phyloP scores from a whole-genome alignment of 2,888 invertebrate genomes.

The Balanococcus diminutus region DNA sequence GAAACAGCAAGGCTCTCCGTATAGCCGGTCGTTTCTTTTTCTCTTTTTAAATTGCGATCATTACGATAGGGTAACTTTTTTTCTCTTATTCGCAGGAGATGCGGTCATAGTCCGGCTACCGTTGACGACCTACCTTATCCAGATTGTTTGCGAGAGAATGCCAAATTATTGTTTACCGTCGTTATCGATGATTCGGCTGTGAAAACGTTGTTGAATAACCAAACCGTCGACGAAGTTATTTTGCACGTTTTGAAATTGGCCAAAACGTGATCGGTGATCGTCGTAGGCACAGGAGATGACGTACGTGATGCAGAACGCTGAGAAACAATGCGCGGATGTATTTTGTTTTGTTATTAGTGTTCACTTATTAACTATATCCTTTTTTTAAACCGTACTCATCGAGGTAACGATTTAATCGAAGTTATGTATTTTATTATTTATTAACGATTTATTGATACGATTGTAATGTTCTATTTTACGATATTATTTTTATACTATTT shows the following conservation, averaged over 20 bases:
- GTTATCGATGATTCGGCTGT: slow-evolving; percentile 83
- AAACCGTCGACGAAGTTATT: slow-evolving; percentile 87
- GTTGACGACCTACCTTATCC: slow-evolving; percentile 67
- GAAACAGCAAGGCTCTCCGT: too few relatives aligned
- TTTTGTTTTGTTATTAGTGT: neutral
- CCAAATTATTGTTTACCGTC: slow-evolving; percentile 81
- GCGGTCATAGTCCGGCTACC: slow-evolving; percentile 73
- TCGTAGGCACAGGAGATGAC: neutral
- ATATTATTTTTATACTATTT: neutral
- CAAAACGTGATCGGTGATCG: slow-evolving; percentile 60
- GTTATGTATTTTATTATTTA: neutral
- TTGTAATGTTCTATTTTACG: neutral
- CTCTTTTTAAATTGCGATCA: too few relatives aligned
- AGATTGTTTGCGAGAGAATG: slow-evolving; percentile 79
- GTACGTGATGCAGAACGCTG: neutral
- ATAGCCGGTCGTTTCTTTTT: neutral
- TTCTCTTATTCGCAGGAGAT: slow-evolving; percentile 66
- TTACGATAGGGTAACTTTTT: neutral
- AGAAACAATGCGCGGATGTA: neutral
- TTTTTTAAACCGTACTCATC: neutral
- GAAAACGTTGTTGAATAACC: slow-evolving; percentile 79
- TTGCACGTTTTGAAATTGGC: slow-evolving; percentile 75
- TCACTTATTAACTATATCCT: slow-evolving; percentile 7
- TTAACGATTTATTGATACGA: neutral
- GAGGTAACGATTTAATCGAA: neutral